These are phyloP conservation scores for Peromyscus polionotus DNA, from an alignment of 2,113 vertebrate genomes.

Conservation along the genomic window DNA sequence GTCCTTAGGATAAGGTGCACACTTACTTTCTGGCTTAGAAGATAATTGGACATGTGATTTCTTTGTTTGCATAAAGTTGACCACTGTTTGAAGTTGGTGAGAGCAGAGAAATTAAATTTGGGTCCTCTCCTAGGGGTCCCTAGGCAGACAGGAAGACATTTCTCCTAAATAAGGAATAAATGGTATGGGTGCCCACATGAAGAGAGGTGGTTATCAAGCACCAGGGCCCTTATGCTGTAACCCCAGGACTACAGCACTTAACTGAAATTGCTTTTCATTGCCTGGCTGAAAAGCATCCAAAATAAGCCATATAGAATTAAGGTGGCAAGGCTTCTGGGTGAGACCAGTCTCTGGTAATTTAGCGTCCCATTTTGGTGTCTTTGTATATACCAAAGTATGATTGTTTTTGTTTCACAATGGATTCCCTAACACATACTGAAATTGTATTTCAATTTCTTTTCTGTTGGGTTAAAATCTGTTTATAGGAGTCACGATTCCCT, in stretches of 20 bases:
- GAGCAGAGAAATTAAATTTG: slow-evolving; percentile 33
- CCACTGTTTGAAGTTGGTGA: not conserved
- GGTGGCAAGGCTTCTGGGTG: slow-evolving; percentile 24
- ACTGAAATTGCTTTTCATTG: slow-evolving; percentile 65
- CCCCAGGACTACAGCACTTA: not conserved
- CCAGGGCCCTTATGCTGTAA: not conserved
- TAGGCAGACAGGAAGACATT: not conserved
- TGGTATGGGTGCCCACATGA: not conserved
- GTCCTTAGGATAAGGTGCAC: not conserved
- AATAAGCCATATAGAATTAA: slow-evolving; percentile 56
- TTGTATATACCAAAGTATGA: slow-evolving; percentile 17
- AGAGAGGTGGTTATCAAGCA: not conserved
- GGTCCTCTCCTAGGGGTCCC: not conserved
- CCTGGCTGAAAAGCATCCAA: slow-evolving; percentile 57
- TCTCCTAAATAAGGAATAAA: not conserved
- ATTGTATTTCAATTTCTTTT: slow-evolving; percentile 67
- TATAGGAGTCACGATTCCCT: slow-evolving; percentile 43
- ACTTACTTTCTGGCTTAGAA: not conserved
- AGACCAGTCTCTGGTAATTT: slow-evolving; percentile 42
- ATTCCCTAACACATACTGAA: not conserved
- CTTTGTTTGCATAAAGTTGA: not conserved
- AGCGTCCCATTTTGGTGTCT: slow-evolving; percentile 36
- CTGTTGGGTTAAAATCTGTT: slow-evolving; percentile 54
- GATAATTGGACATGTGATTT: not conserved
- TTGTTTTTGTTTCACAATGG: slow-evolving; percentile 19